A percentile compares a stretch with the other conserved stretches of the same genome.
These are phyloP conservation scores for Acropora tenuis DNA, from an alignment of 64 coral and sea anemone genomes.

Conservation along the genomic window DNA sequence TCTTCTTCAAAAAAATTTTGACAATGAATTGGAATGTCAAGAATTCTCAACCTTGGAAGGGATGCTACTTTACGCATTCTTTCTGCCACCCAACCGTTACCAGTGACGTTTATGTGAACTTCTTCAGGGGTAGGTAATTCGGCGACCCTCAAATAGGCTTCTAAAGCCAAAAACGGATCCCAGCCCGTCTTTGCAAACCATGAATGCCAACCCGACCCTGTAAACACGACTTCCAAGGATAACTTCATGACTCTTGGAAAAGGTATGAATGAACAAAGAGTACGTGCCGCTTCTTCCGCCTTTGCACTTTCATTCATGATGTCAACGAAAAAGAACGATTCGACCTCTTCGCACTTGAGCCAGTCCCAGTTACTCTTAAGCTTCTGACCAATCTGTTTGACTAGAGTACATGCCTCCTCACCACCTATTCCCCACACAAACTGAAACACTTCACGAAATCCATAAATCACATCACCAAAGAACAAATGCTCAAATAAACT, in stretches of 20 bases:
- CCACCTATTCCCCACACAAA: neutral
- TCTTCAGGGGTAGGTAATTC: neutral
- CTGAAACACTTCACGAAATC: neutral
- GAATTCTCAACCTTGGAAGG: too few species aligned
- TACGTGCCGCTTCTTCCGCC: neutral
- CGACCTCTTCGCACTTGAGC: neutral
- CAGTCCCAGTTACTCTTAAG: neutral
- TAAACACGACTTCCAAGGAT: neutral
- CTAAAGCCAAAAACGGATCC: neutral
- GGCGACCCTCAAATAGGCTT: neutral
- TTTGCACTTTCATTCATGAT: constrained; percentile 5
- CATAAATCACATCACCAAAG: neutral
- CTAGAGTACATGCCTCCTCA: neutral
- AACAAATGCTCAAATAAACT: neutral
- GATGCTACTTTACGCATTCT: too few species aligned
- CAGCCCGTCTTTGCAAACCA: neutral
- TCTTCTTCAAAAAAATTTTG: too few species aligned
- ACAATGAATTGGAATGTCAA: neutral
- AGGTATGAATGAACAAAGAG: neutral
- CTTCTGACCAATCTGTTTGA: neutral
- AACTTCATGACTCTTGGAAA: neutral
- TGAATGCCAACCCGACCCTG: neutral
- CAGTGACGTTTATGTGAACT: neutral
- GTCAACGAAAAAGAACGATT: neutral
- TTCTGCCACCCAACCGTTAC: too few species aligned